Percentiles rank a stretch among this genome's conserved stretches.
Evolutionary conservation across 2,797 vertebrate species (phyloP).

Genomic region (Microchirus variegatus): DNA sequence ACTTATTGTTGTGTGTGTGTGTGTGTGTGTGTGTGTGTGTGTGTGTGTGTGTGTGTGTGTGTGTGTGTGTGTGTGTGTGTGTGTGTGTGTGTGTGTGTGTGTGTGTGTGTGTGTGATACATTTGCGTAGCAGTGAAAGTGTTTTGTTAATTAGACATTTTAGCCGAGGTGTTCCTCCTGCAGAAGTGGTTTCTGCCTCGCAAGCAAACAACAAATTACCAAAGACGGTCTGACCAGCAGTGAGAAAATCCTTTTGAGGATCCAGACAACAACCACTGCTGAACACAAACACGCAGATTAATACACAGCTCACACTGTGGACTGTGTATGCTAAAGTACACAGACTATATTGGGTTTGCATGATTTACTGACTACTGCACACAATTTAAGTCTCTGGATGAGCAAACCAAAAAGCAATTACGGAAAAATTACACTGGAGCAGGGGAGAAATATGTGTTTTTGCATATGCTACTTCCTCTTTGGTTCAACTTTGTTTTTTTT

Average conservation of each 20-base stretch:
- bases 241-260: conserved; percentile 49
- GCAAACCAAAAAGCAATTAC: conserved; percentile 47
- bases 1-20: conserved; percentile 7
- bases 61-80: no score
- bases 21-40: conserved; percentile 13
- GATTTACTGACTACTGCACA: conserved; percentile 62
- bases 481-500: no score
- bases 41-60: no score
- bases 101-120: conserved; percentile 19
- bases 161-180: conserved; percentile 49
- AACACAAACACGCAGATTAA: conserved; percentile 14
- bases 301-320: conserved; percentile 3
- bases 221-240: conserved; percentile 42
- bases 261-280: conserved; percentile 24
- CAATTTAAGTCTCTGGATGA: conserved; percentile 50
- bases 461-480: conserved; percentile 7
- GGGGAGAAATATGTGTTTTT: background rate
- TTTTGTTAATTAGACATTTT: conserved; percentile 64
- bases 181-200: conserved; percentile 47
- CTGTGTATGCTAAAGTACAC: conserved; percentile 14
- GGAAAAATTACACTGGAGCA: conserved; percentile 14
- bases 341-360: conserved; percentile 52
- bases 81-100: conserved; percentile 8
- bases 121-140: conserved; percentile 31
- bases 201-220: conserved; percentile 66